Percentiles rank a stretch among this genome's conserved stretches.
Conservation (phyloP, 2,113 vertebrate genomes). For the Ceyx margarethae region DNA sequence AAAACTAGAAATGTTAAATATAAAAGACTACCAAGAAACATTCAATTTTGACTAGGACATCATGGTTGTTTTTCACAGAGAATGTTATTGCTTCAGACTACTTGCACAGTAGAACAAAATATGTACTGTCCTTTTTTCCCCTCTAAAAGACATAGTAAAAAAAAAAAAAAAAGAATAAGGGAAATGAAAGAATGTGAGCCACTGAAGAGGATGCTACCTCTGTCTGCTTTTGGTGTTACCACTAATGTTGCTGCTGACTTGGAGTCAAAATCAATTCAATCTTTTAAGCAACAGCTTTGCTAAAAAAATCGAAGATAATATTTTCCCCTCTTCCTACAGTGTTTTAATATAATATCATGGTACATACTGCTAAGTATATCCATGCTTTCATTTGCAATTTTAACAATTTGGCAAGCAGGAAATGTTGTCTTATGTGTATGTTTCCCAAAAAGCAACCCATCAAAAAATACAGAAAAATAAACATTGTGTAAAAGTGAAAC, state of each 20-base stretch:
- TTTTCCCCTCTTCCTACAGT: neutral
- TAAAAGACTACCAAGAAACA: neutral
- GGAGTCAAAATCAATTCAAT: neutral
- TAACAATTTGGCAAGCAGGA: neutral
- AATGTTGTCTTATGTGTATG: neutral
- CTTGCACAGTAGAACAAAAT: neutral
- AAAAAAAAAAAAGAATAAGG: neutral
- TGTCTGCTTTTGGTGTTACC: neutral
- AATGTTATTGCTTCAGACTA: neutral
- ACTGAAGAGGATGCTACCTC: neutral
- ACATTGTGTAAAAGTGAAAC: neutral
- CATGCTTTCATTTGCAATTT: neutral
- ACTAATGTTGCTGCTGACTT: accelerated
- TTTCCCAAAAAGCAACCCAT: neutral
- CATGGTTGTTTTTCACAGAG: neutral
- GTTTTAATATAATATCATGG: neutral
- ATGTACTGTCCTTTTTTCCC: accelerated
- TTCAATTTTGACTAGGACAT: neutral
- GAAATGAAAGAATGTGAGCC: neutral
- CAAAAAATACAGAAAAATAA: neutral
- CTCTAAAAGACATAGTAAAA: neutral
- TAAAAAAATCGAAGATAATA: neutral
- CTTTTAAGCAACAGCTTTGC: neutral
- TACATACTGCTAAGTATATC: neutral
- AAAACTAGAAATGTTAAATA: neutral